Evolutionary conservation across 2,797 vertebrate genomes (phyloP).

Genomic region (Bradypodion ventrale): DNA sequence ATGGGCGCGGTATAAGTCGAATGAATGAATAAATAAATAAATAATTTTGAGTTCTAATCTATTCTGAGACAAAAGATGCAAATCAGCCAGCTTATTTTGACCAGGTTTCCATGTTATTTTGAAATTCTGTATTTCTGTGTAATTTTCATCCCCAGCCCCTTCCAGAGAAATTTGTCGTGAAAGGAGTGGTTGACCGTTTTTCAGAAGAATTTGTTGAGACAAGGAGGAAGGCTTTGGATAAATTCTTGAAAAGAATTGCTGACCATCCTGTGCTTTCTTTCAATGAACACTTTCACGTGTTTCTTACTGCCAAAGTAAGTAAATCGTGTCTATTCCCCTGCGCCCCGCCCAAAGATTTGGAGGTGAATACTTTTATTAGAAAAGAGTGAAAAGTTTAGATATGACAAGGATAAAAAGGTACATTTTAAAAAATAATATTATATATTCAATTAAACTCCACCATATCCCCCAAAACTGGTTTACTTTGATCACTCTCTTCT

Average conservation of each 20-base stretch:
- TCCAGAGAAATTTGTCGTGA: conserved; percentile 84
- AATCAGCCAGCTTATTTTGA: no score
- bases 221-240: conserved; percentile 81
- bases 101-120: not conserved
- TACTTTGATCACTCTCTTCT: no score
- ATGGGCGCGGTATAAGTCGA: no score
- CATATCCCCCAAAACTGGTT: no score
- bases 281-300: conserved; percentile 80
- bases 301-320: conserved; percentile 82
- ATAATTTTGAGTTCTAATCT: no score
- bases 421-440: no score
- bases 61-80: no score
- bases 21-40: no score
- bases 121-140: not conserved
- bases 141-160: conserved; percentile 73
- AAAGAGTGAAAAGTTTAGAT: not conserved
- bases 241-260: conserved; percentile 83
- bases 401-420: no score
- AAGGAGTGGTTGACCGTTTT: conserved; percentile 84
- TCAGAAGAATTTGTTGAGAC: conserved; percentile 85
- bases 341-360: no score
- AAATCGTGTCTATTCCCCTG: no score
- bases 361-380: not conserved
- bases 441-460: no score
- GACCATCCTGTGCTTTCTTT: conserved; percentile 84